Conservation (phyloP, 2,888 invertebrate genomes). For the Liposcelis brunnea region DNA sequence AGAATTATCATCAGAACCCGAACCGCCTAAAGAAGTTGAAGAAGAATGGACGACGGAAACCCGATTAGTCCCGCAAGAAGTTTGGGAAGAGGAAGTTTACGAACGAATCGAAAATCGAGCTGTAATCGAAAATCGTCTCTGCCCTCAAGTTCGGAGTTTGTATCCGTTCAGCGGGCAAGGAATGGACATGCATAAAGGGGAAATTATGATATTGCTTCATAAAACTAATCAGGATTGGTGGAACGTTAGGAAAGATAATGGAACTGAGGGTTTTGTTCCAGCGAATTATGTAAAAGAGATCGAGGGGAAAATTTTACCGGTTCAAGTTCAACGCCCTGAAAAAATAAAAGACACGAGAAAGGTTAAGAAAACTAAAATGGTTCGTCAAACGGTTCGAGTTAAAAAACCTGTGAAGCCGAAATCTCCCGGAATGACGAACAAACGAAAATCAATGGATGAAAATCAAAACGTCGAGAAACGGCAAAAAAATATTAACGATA, state of each 20-base stretch:
- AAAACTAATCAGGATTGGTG: constrained; percentile 98
- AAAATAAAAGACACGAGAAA: constrained; percentile 67
- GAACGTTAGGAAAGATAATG: constrained; percentile 86
- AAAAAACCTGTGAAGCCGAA: constrained; percentile 25
- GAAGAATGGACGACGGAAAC: constrained; percentile 66
- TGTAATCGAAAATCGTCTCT: constrained; percentile 69
- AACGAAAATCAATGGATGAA: constrained; percentile 32
- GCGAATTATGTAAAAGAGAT: constrained; percentile 90
- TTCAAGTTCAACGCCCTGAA: constrained; percentile 71
- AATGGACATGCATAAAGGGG: constrained; percentile 80
- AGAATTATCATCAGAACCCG: constrained; percentile 45
- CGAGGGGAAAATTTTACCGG: constrained; percentile 68
- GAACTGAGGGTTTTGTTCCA: constrained; percentile 91
- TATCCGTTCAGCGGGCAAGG: constrained; percentile 89
- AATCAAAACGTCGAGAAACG: constrained; percentile 65
- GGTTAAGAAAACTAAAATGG: constrained; percentile 78
- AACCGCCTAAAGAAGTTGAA: constrained; percentile 30
- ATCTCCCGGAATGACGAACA: constrained; percentile 20
- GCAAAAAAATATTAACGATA: constrained; percentile 59
- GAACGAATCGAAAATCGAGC: constrained; percentile 70
- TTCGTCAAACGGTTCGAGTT: constrained; percentile 69
- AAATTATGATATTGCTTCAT: constrained; percentile 80
- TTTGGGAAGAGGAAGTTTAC: constrained; percentile 81
- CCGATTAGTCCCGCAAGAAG: constrained; percentile 72
- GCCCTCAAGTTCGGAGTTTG: constrained; percentile 72